Base-by-base conservation (phyloP, 1,140 invertebrate genomes). In the Aphelenchoides avenae region DNA sequence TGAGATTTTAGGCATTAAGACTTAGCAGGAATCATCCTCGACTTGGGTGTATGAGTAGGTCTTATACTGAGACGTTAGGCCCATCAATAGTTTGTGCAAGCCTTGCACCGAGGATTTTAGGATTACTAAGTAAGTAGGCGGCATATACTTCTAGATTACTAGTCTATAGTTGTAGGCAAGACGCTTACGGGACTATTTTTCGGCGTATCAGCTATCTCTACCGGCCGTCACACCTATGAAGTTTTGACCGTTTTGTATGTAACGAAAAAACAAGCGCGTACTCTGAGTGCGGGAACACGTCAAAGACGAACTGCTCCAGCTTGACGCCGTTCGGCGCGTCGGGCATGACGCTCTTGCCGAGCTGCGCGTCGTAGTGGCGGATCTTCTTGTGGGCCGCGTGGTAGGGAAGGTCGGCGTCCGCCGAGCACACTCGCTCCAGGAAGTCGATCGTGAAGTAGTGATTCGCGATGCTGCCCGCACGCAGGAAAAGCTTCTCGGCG, bases 221-320 rank as follows among this genome's bases (percentile, higher is more conserved):
- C n/a, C n/a, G n/a, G n/a, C n/a, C n/a, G n/a, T n/a, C n/a, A n/a
- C n/a, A n/a, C n/a, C n/a, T n/a, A 2, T 27, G 31, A 9, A 24
- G 5, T 5, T 11, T 60, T n/a, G 41, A 61, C 30, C 18, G 36
- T 13, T 15, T 15, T 1, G 15, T 5, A 26, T 24, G 20, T n/a
- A n/a, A n/a, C 1, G 36, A 18, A 39, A 27, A 55, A 53, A 79
- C n/a, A n/a, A n/a, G n/a, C n/a, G n/a, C 81, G 78, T 78, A 84
- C 78, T 87, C 84, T 0, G 90, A 84, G 78, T 91, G 93, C 70
- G 87, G 86, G 77, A 99, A 97, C 0, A 96, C 91, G 80, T 99
- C 95, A 77, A 99, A 99, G 1, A 98, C 87, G 79, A 99, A 99
- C 80, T 98, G 98, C 71, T 99, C 95, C 77, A 97, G 87, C 82